phyloP scores from a whole-genome alignment of 2,888 invertebrate species.

The Scrobipalpa costella region DNA sequence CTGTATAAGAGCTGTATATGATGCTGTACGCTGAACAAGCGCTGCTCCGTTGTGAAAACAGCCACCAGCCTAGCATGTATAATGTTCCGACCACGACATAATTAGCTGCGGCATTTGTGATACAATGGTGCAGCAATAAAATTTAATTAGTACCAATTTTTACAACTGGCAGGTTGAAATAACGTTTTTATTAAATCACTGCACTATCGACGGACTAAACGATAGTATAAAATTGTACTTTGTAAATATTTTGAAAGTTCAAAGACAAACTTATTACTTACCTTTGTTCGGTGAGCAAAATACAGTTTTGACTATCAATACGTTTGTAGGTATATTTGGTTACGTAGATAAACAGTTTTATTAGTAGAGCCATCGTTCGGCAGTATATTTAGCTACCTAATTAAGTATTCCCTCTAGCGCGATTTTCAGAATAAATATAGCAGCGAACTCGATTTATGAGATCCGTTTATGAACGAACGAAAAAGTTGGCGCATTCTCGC shows the following conservation, averaged over 20 bases:
- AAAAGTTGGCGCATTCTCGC: constrained; percentile 10
- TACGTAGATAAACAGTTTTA: not conserved
- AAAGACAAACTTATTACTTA: not conserved
- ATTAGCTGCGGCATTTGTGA: not conserved
- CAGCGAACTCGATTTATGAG: constrained; percentile 5
- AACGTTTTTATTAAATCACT: no score
- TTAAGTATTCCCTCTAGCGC: constrained; percentile 8
- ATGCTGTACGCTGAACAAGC: not conserved
- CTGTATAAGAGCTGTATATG: not conserved
- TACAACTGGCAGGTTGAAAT: not conserved
- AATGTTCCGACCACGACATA: not conserved
- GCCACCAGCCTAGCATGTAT: not conserved
- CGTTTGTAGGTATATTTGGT: no score
- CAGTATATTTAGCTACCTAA: not conserved
- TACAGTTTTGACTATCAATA: no score
- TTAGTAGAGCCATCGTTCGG: not conserved
- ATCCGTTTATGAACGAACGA: not conserved
- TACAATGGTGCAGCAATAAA: not conserved
- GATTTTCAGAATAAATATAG: not conserved
- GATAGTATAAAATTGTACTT: no score
- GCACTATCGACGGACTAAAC: no score
- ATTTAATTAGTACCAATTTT: not conserved
- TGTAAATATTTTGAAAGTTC: no score
- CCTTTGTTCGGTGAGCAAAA: not conserved
- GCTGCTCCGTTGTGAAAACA: not conserved